These are phyloP conservation scores for Acropternis orthonyx DNA, from an alignment of 2,797 vertebrate species.

Conservation along the genomic window DNA sequence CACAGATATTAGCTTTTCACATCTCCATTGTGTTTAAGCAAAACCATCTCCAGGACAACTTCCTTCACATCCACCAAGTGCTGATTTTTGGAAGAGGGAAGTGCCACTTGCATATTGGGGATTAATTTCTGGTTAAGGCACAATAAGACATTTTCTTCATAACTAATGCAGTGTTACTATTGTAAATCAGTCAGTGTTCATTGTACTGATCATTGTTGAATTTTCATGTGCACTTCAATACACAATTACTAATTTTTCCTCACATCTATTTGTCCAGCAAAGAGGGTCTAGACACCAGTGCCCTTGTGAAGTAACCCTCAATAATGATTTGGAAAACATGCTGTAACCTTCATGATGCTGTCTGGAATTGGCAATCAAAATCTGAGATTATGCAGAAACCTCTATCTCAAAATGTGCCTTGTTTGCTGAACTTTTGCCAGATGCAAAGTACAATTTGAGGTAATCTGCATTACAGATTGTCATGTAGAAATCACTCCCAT, in stretches of 20 bases:
- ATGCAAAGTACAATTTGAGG: background rate
- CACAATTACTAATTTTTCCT: background rate
- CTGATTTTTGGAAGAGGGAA: background rate
- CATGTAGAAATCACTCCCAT: background rate
- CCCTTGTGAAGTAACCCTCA: background rate
- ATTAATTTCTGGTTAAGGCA: background rate
- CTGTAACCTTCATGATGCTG: background rate
- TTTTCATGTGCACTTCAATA: background rate
- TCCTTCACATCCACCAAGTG: background rate
- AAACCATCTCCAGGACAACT: background rate
- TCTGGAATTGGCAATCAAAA: constrained; percentile 10
- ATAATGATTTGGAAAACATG: background rate
- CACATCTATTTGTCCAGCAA: background rate
- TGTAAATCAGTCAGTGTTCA: background rate
- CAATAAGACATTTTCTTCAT: background rate
- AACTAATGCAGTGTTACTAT: background rate
- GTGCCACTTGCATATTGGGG: background rate
- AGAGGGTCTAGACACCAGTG: background rate
- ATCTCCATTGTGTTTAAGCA: background rate
- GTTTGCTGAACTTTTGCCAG: constrained; percentile 9
- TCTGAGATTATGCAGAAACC: background rate
- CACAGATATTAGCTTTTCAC: background rate
- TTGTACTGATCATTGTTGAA: background rate
- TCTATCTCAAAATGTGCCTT: background rate
- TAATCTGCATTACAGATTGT: background rate